A percentile compares a stretch with the other conserved stretches of the same genome.
Conservation (phyloP, 2,113 vertebrate species). For the Hemibagrus wyckioides region DNA sequence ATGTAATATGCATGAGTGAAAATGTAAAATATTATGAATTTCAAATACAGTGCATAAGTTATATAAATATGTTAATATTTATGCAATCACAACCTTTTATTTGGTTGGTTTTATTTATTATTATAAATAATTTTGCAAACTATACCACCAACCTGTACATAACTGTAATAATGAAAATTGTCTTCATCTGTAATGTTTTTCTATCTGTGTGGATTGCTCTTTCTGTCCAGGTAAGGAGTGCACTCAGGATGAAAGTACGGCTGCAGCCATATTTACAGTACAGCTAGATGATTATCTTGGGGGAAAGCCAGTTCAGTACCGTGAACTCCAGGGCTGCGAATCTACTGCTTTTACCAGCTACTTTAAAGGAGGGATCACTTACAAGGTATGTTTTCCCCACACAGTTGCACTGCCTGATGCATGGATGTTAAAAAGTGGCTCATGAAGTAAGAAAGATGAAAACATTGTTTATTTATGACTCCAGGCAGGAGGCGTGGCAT, state of each 20-base stretch:
- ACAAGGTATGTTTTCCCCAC: slow-evolving; percentile 76
- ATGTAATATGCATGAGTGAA: neutral
- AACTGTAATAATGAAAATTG: neutral
- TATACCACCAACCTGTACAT: no score
- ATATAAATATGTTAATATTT: neutral
- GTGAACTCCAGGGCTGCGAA: slow-evolving; percentile 87
- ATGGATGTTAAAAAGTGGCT: neutral
- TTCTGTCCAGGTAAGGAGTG: slow-evolving; percentile 82
- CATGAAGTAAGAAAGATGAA: neutral
- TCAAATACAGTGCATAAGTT: neutral
- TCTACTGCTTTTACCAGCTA: slow-evolving; percentile 86
- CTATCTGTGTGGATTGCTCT: slow-evolving; percentile 17
- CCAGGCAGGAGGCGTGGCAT: slow-evolving; percentile 88
- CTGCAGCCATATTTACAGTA: slow-evolving; percentile 87
- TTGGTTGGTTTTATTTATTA: neutral
- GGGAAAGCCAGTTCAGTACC: slow-evolving; percentile 86
- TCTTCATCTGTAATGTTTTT: neutral
- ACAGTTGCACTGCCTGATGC: slow-evolving; percentile 14
- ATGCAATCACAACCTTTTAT: neutral
- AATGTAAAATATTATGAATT: neutral
- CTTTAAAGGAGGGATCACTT: slow-evolving; percentile 90
- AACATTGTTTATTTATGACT: slow-evolving; percentile 27
- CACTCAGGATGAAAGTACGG: slow-evolving; percentile 88
- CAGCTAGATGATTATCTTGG: slow-evolving; percentile 89
- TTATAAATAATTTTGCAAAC: neutral